Conservation (phyloP, 2,113 vertebrate species). For the Aleadryas rufinucha region DNA sequence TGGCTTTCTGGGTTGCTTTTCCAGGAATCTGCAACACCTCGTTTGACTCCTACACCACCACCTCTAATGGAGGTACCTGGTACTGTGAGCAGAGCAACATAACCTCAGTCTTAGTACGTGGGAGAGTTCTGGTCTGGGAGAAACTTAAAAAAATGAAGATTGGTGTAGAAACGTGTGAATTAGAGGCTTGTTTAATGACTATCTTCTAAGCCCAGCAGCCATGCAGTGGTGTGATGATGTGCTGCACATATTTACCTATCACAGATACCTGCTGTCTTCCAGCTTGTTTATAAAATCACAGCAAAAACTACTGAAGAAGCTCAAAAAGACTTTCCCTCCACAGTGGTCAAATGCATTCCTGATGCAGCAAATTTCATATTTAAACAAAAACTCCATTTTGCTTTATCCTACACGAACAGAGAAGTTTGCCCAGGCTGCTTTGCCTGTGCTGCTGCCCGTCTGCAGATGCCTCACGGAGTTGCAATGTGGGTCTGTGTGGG, state of each 20-base stretch:
- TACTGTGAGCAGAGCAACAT: neutral
- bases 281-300: neutral
- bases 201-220: neutral
- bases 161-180: accelerated
- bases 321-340: neutral
- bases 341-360: accelerated
- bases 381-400: neutral
- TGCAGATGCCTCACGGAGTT: neutral
- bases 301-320: neutral
- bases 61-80: neutral
- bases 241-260: neutral
- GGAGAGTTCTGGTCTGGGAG: neutral
- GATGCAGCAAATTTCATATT: neutral
- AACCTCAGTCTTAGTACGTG: accelerated
- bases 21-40: neutral
- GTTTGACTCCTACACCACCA: neutral
- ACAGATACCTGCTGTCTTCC: neutral
- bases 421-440: neutral
- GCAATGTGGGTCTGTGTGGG: accelerated
- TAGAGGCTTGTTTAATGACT: neutral
- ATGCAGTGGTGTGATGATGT: neutral
- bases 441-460: neutral
- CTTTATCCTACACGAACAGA: accelerated
- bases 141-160: neutral
- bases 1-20: neutral